Evolutionary conservation across 2,113 vertebrate genomes (phyloP), one percentile per base, ranked within the genome.

Genomic region (Cranoglanis bouderius): DNA sequence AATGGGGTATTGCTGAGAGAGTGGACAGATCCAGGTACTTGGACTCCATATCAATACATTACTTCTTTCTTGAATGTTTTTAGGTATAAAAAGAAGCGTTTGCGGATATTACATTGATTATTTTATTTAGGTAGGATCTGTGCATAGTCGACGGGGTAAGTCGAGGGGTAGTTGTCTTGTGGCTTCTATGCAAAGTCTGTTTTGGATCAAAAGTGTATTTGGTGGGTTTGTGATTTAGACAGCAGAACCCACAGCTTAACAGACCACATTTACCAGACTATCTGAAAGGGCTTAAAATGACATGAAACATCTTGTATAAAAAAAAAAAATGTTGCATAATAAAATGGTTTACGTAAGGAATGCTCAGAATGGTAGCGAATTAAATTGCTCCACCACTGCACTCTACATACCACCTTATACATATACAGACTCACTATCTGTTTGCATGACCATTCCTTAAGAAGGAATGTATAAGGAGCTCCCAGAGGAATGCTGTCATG

Each of bases 391-490:
- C 6, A 72, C 5, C 6, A 63, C 26, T 35, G 32, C 32, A 5
- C 8, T 80, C 29, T 49, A 0, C 18, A 16, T 24, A 32, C 24
- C 0, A 10, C n/a, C 21, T 7, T 14, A 5, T 82, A 59, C 35
- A 16, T 59, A 40, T 9, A 38, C 35, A 84, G 85, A 55, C 35
- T 32, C 10, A 24, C 67, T 74, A 24, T 85, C 83, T 55, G 51
- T 32, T 72, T 43, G n/a, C 40, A 49, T 85, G 85, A 38, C 78
- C 29, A 2, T 38, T 77, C 1, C 24, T 35, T 10, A 32, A 72
- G 49, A 53, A 81, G 86, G 89, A 88, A 88, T 88, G 88, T 59
- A n/a, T 1, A 59, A 29, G 49, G n/a, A 29, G 78, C 63, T 85
- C 72, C 84, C 85, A 85, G 84, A 81, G 84, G 57, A 78, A 53